Conservation (phyloP, 2,113 vertebrate species). For the Misgurnus mizolepis region DNA sequence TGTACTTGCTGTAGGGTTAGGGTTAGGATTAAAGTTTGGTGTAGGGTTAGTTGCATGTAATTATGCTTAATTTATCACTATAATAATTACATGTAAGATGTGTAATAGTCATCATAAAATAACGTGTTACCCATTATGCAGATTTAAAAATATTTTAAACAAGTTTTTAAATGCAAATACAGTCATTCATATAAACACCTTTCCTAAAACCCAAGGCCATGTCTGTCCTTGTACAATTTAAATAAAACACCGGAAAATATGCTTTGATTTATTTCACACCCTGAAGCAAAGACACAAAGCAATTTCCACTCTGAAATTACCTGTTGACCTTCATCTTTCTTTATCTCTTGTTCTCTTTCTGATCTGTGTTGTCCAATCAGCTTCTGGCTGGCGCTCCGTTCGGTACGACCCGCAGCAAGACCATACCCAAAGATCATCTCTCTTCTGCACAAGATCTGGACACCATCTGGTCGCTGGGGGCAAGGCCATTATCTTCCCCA, state of each 20-base stretch:
- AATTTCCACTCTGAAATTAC: slow-evolving; percentile 59
- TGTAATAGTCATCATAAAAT: no score
- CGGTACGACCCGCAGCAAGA: slow-evolving; percentile 90
- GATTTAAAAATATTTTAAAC: no score
- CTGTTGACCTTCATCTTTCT: slow-evolving; percentile 26
- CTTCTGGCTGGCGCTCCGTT: slow-evolving; percentile 90
- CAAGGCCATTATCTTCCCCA: slow-evolving; percentile 65
- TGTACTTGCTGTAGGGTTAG: no score
- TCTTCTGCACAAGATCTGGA: slow-evolving; percentile 92
- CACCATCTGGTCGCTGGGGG: slow-evolving; percentile 99
- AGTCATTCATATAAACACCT: not conserved
- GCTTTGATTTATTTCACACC: slow-evolving; percentile 61
- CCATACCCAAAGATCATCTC: slow-evolving; percentile 83
- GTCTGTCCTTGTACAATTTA: slow-evolving; percentile 11
- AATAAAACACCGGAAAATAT: slow-evolving; percentile 14
- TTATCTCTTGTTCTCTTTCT: not conserved
- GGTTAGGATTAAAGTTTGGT: no score
- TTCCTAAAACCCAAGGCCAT: slow-evolving; percentile 1
- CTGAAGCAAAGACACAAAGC: slow-evolving; percentile 55
- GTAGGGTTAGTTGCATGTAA: no score
- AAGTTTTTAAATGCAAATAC: not conserved
- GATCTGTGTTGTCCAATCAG: slow-evolving; percentile 65
- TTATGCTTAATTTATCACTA: no score
- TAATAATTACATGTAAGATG: no score
- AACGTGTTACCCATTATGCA: no score